A percentile compares a stretch with the other conserved stretches of the same genome.
Conservation (phyloP, 2,113 vertebrate species). For the Nothocercus nigrocapillus region DNA sequence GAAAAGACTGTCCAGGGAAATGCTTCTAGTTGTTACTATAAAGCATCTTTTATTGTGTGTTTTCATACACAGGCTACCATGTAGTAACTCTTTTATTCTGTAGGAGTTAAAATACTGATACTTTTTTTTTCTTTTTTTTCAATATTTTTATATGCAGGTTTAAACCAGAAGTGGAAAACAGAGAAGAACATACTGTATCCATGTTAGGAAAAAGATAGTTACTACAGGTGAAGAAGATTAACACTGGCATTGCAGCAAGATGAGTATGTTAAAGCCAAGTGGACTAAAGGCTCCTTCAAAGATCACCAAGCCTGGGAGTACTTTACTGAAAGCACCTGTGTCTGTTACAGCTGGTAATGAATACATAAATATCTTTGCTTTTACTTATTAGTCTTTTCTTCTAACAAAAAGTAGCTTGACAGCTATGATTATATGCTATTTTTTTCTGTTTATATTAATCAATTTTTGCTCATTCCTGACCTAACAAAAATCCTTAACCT, state of each 20-base stretch:
- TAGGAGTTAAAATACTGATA: background rate
- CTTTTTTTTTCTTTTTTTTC: background rate
- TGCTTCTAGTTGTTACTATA: background rate
- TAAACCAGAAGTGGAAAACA: constrained; percentile 45
- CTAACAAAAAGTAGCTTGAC: background rate
- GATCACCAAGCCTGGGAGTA: constrained; percentile 83
- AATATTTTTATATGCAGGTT: constrained; percentile 68
- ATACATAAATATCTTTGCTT: background rate
- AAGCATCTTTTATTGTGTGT: background rate
- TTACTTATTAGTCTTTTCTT: background rate
- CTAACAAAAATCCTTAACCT: background rate
- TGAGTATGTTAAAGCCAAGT: constrained; percentile 94
- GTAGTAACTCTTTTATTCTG: background rate
- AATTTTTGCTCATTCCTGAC: background rate
- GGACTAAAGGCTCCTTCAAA: constrained; percentile 95
- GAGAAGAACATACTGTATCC: constrained; percentile 59
- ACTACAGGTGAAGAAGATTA: constrained; percentile 5
- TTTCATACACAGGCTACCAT: background rate
- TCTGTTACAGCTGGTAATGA: constrained; percentile 79
- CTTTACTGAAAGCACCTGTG: constrained; percentile 80
- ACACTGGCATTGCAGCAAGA: constrained; percentile 68
- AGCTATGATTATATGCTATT: background rate
- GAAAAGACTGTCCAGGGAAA: background rate
- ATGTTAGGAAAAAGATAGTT: constrained; percentile 78
- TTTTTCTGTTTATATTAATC: background rate